A percentile compares a stretch with the other conserved stretches of the same genome.
Conservation (phyloP, 2,113 vertebrate genomes). For the Mystacornis crossleyi region DNA sequence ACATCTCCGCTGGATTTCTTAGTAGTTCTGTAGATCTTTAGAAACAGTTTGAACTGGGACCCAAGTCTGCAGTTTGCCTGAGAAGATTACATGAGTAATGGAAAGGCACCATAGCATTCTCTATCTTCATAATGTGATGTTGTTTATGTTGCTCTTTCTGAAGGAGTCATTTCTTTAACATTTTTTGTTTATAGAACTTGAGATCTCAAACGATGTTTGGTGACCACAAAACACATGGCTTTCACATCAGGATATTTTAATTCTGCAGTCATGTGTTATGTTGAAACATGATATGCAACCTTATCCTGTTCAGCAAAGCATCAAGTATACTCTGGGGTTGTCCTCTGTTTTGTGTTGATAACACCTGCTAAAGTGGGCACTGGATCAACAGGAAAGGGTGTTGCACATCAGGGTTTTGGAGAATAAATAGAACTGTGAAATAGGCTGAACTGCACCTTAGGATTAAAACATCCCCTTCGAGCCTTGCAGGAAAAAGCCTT, state of each 20-base stretch:
- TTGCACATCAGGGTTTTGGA: neutral
- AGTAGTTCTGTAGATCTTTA: neutral
- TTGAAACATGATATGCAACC: neutral
- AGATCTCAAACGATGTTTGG: neutral
- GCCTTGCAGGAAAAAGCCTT: neutral
- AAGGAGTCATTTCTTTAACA: neutral
- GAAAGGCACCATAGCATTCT: neutral
- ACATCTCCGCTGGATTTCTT: neutral
- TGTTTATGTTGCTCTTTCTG: neutral
- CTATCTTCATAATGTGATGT: neutral
- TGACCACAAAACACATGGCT: neutral
- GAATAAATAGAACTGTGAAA: conserved; percentile 12
- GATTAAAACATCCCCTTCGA: neutral
- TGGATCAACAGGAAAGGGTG: conserved; percentile 40
- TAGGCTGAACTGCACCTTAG: neutral
- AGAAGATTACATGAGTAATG: neutral
- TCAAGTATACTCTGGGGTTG: neutral
- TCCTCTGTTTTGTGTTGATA: conserved; percentile 56
- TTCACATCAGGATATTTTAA: neutral
- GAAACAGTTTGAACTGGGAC: neutral
- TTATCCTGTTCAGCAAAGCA: conserved; percentile 13
- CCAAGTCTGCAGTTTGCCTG: neutral
- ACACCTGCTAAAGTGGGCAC: conserved; percentile 32
- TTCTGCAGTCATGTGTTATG: neutral
- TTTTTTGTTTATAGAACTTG: neutral